phyloP scores from a whole-genome alignment of 2,888 invertebrate species.

The Pachycephus smyrnensis region DNA sequence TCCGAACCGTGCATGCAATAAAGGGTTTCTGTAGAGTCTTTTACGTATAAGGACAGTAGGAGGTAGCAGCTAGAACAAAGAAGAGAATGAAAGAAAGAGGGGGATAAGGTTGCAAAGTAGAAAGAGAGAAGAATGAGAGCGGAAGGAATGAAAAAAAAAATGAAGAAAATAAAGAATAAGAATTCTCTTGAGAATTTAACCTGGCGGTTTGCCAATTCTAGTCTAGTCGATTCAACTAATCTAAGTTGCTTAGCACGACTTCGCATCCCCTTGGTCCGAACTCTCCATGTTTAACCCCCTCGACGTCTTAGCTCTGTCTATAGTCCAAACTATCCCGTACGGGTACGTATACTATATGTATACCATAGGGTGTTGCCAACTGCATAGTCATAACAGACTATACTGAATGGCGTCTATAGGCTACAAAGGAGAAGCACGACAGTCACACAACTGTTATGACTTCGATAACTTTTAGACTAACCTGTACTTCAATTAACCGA shows the following conservation, averaged over 20 bases:
- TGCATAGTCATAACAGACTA: neutral
- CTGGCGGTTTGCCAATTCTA: constrained; percentile 57
- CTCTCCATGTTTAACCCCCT: constrained; percentile 22
- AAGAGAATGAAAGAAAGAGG: constrained; percentile 32
- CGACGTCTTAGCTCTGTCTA: constrained; percentile 31
- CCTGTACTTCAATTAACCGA: neutral
- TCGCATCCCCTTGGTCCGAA: constrained; percentile 41
- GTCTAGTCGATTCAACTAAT: constrained; percentile 63
- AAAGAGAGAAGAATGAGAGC: constrained; percentile 15
- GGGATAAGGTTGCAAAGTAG: constrained; percentile 28
- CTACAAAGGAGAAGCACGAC: neutral
- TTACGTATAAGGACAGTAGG: neutral
- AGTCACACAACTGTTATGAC: constrained; percentile 33
- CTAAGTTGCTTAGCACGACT: constrained; percentile 63
- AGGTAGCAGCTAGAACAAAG: neutral
- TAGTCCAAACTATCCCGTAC: constrained; percentile 3
- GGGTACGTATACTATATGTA: neutral
- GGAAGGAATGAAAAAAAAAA: neutral
- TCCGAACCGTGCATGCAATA: neutral
- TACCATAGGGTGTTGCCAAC: neutral
- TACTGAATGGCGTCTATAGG: neutral
- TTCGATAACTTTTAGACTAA: constrained; percentile 39
- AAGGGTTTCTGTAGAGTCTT: neutral
- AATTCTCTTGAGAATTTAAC: constrained; percentile 59
- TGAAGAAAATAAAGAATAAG: constrained; percentile 28